Evolutionary conservation across 2,888 invertebrate species (phyloP).

Genomic region (Cremastobaeus sp.): DNA sequence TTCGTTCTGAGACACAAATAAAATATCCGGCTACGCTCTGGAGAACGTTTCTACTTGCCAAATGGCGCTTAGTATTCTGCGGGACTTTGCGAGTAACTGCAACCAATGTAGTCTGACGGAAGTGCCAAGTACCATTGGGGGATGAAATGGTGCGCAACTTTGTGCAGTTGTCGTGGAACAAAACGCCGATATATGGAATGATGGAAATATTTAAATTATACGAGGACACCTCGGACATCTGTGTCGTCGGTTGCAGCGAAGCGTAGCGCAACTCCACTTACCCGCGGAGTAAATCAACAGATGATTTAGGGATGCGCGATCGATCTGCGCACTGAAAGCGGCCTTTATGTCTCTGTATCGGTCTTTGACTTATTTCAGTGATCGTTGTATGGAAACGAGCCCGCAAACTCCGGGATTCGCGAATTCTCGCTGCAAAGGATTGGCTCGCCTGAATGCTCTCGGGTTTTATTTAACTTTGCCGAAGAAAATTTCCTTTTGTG

Average conservation of each 20-base stretch:
- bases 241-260: not conserved
- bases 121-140: constrained; percentile 69
- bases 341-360: too few species aligned
- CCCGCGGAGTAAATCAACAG: too few species aligned
- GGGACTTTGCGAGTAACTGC: constrained; percentile 71
- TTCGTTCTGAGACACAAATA: constrained; percentile 62
- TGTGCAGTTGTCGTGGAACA: constrained; percentile 54
- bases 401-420: too few species aligned
- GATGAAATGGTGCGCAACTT: constrained; percentile 60
- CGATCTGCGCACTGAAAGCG: too few species aligned
- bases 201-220: constrained; percentile 47
- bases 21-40: constrained; percentile 62
- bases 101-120: constrained; percentile 69
- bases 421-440: too few species aligned
- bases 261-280: too few species aligned
- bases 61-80: constrained; percentile 75
- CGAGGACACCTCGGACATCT: constrained; percentile 19
- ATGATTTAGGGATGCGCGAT: too few species aligned
- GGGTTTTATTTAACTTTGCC: too few species aligned
- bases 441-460: too few species aligned
- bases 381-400: too few species aligned
- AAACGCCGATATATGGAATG: constrained; percentile 44
- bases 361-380: too few species aligned
- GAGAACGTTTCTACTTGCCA: constrained; percentile 69
- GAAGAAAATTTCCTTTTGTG: too few species aligned